Evolutionary conservation across 2,888 invertebrate species (phyloP), one percentile per base, ranked within the genome.

Genomic region (Andrena chrysosceles): DNA sequence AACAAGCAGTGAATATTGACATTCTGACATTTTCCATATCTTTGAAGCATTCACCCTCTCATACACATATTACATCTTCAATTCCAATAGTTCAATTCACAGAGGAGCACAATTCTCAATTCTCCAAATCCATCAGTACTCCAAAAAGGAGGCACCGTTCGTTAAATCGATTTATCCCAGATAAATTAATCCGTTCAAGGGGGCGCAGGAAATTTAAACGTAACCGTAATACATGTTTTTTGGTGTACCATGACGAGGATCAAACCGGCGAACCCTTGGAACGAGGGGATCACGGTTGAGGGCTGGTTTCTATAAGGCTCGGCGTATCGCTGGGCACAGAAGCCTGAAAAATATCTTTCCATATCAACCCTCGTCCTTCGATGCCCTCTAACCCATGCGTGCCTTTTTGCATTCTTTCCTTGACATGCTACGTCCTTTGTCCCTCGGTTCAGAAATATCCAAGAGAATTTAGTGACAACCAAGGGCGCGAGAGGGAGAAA

Each of bases 341-440:
- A 86, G 86, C 81, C 80, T 76, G 86, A 87, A 83, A 88, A 87
- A 89, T 86, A 86, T 84, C 86, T 82, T 83, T 83, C 85, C 81
- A 81, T 81, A 87, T 87, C 81, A 73, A 80, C 77, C 77, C 77
- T 85, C 72, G 52, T 73, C 62, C 79, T 26, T 7, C 56, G 67
- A 69, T 72, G 70, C 56, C 69, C 56, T 73, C 56, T 68, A 67
- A 59, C 68, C 56, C 63, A 20, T 33, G 59, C 33, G 42, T 76
- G 67, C 67, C 79, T 77, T 62, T 79, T 78, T 63, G 71, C 74
- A 81, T 81, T 84, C 82, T 80, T 26, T 82, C 16, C 42, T 6
- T 35, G 54, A 31, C 42, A 42, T 31, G 20, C 42, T 2, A 29
- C 54, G 60, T 64, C 16, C 73, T 62, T 69, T 70, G 35, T 63